These are phyloP conservation scores for Drosophila nigrodunni DNA, from an alignment of 1,140 invertebrate species.

Conservation along the genomic window DNA sequence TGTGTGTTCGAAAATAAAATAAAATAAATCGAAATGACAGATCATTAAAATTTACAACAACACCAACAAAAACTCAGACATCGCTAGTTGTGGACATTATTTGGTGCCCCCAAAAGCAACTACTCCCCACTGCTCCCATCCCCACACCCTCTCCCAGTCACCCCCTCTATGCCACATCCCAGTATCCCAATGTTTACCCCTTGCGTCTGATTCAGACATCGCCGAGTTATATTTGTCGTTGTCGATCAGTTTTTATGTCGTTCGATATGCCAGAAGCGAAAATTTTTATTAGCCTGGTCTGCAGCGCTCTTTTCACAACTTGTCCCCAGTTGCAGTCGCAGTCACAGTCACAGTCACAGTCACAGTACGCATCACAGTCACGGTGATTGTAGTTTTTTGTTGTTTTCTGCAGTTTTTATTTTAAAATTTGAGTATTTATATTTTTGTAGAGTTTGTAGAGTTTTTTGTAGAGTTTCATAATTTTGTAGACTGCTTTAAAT, in stretches of 20 bases:
- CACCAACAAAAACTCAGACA: conserved; percentile 43
- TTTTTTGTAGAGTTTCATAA: too few species aligned
- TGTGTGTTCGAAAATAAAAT: conserved; percentile 77
- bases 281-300: conserved; percentile 77
- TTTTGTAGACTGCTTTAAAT: too few species aligned
- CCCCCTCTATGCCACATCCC: background rate
- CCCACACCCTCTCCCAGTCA: background rate
- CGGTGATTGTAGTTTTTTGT: background rate
- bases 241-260: conserved; percentile 83
- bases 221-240: conserved; percentile 80
- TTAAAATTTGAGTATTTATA: too few species aligned
- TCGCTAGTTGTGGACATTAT: conserved; percentile 66
- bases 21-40: conserved; percentile 84
- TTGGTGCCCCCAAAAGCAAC: conserved; percentile 39
- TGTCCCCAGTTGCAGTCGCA: conserved; percentile 33
- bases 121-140: background rate
- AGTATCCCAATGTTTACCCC: background rate
- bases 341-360: conserved; percentile 1
- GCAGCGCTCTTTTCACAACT: conserved; percentile 26
- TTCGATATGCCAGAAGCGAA: conserved; percentile 79
- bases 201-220: background rate
- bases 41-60: conserved; percentile 84
- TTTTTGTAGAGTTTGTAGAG: too few species aligned
- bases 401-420: conserved; percentile 76
- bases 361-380: background rate